Percentiles rank a stretch among this genome's conserved stretches.
These are phyloP conservation scores for Eumacrocentrus americanus DNA, from an alignment of 2,888 invertebrate species.

Conservation along the genomic window DNA sequence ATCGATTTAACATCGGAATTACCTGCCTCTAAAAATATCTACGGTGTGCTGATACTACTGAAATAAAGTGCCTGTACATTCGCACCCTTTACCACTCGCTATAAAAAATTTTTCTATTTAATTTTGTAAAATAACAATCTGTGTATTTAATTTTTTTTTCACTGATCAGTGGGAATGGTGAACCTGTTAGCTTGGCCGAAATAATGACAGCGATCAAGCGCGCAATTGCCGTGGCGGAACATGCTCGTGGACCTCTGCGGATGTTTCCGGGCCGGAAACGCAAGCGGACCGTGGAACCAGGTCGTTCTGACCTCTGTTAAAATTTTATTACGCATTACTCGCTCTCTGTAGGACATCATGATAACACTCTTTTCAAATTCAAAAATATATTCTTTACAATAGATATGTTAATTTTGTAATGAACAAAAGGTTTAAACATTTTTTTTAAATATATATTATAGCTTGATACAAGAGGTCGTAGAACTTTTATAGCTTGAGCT, in stretches of 20 bases:
- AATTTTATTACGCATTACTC: conserved; percentile 5
- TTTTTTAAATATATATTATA: background rate
- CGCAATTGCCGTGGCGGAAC: conserved; percentile 18
- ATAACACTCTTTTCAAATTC: no score
- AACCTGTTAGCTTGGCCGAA: background rate
- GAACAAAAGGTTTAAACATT: background rate
- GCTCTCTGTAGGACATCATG: no score
- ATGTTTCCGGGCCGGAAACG: conserved; percentile 55
- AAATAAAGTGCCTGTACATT: background rate
- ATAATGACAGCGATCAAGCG: conserved; percentile 33
- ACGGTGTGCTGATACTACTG: conserved; percentile 27
- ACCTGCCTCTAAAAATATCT: conserved; percentile 51
- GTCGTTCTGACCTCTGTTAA: conserved; percentile 39
- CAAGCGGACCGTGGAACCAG: conserved; percentile 59
- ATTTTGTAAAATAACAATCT: background rate
- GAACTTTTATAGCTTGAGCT: background rate
- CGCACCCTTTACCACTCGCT: background rate
- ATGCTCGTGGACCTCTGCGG: conserved; percentile 33
- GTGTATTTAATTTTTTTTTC: conserved; percentile 6
- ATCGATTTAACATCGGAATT: conserved; percentile 58
- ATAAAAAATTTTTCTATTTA: background rate
- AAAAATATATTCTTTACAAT: background rate
- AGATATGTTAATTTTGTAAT: background rate
- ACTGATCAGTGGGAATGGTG: conserved; percentile 1
- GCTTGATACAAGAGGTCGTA: background rate